A percentile compares a stretch with the other conserved stretches of the same genome.
Conservation (phyloP, 2,888 invertebrate species). For the Ganaspis brasiliensis region DNA sequence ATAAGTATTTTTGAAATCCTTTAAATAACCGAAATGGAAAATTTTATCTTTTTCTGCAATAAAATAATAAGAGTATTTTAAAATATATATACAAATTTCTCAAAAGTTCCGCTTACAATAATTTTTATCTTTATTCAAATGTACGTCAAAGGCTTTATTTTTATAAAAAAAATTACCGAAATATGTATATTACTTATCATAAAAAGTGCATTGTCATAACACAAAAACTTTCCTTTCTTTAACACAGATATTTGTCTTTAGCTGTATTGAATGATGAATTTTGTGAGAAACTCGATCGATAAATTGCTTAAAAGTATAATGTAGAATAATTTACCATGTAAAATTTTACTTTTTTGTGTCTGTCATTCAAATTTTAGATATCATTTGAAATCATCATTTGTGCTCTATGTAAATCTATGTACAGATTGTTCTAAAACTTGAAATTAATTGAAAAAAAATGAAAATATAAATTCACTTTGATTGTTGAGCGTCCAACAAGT, state of each 20-base stretch:
- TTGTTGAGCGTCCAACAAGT: background rate
- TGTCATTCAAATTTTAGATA: too few relatives aligned
- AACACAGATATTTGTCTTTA: too few relatives aligned
- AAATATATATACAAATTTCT: too few relatives aligned
- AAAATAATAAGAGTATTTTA: too few relatives aligned
- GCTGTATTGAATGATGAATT: background rate
- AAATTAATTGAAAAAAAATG: background rate
- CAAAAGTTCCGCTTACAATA: too few relatives aligned
- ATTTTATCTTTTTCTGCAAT: too few relatives aligned
- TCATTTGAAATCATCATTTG: background rate
- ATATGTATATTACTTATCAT: background rate
- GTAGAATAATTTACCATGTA: background rate
- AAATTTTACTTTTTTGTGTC: background rate
- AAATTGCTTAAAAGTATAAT: background rate
- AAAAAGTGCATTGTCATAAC: background rate
- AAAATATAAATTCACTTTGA: background rate
- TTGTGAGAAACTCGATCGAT: background rate
- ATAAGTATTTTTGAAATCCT: too few relatives aligned
- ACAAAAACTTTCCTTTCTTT: background rate
- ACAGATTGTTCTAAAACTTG: background rate
- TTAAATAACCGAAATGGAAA: too few relatives aligned
- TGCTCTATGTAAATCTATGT: background rate
- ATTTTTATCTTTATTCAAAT: background rate
- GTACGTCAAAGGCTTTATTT: background rate
- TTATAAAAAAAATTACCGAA: background rate